Evolutionary conservation across 2,888 invertebrate genomes (phyloP), one percentile per base, ranked within the genome.

Genomic region (Cantharis nigra): DNA sequence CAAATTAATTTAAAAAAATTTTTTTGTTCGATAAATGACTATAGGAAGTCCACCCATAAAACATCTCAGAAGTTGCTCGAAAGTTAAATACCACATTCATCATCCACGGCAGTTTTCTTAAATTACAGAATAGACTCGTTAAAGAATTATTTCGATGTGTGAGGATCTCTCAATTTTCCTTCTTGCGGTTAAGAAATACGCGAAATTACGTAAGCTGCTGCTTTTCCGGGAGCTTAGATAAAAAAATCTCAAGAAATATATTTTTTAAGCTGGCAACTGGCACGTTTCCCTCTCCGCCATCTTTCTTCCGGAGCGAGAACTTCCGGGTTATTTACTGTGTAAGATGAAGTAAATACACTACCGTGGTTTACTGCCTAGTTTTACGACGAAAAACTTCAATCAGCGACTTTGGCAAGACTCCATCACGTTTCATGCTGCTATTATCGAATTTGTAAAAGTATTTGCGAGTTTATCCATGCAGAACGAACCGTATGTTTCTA

Each of bases 251-350:
- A 77, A 30, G 72, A 71, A 75, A 79, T 77, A 79, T 71, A 78
- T 76, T 78, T 78, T 78, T 72, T 73, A 79, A 78, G 78, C 76
- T 70, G 72, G 76, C 78, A 77, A 79, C 78, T 75, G 76, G 78
- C 79, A 78, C 80, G 78, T 78, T 80, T 79, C 76, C 75, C 75
- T 74, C 72, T 69, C 63, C 79, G 79, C 76, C 80, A 77, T 80
- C 78, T 79, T 79, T 79, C 78, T 79, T 79, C 79, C 79, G 80
- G 76, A 75, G 73, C 75, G 71, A 72, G 74, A 78, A 77, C 77
- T 78, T 78, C 79, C 77, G 79, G 78, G 76, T 71, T 78, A 79
- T 80, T 80, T 80, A 79, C 78, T 77, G 74, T 71, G 72, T 76
- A 79, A 74, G 77, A 79, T 70, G 74, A 71, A 79, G 74, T 78